phyloP scores from a whole-genome alignment of 2,113 vertebrate species.

The Stegostoma tigrinum region DNA sequence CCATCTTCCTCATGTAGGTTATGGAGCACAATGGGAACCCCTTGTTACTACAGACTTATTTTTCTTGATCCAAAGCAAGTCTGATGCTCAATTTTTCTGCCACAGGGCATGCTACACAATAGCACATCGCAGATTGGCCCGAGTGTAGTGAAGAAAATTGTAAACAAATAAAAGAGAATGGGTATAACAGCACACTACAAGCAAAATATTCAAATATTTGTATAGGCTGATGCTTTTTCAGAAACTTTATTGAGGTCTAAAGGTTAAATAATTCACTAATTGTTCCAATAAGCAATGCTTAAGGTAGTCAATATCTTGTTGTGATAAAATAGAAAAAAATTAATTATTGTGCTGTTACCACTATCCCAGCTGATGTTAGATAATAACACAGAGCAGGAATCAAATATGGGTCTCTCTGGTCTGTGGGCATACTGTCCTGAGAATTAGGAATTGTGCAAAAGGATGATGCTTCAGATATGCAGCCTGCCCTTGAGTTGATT shows the following conservation, averaged over 20 bases:
- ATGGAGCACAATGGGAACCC: neutral
- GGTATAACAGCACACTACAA: neutral
- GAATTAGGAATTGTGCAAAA: neutral
- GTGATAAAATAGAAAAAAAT: neutral
- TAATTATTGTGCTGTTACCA: neutral
- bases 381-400: neutral
- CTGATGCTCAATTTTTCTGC: neutral
- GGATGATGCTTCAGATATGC: neutral
- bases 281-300: neutral
- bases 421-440: neutral
- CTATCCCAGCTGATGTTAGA: neutral
- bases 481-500: neutral
- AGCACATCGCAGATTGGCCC: neutral
- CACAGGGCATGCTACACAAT: neutral
- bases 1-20: neutral
- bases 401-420: neutral
- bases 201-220: neutral
- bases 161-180: neutral
- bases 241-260: neutral
- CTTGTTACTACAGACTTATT: neutral
- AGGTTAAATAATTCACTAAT: neutral
- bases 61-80: neutral
- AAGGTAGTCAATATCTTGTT: neutral
- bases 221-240: neutral
- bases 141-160: neutral